Evolutionary conservation across 2,113 vertebrate species (phyloP).

Genomic region (Cryptotis parvus): DNA sequence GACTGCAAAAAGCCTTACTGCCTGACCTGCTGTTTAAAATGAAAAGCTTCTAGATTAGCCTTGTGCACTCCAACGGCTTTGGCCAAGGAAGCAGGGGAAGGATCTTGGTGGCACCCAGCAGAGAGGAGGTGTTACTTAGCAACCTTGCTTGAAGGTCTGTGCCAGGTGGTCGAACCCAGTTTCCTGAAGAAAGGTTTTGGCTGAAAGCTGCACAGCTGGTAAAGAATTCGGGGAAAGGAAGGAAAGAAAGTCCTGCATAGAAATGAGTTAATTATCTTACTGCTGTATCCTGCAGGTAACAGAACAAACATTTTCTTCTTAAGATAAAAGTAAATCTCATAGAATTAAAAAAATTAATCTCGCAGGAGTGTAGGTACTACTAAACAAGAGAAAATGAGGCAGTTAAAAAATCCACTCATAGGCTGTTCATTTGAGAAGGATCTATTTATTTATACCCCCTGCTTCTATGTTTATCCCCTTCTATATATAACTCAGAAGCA

Average conservation of each 20-base stretch:
- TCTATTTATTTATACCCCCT: background rate
- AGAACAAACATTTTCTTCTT: slow-evolving; percentile 62
- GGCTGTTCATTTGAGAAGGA: too few species aligned
- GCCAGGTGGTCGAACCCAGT: slow-evolving; percentile 79
- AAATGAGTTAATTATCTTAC: slow-evolving; percentile 75
- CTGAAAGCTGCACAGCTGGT: slow-evolving; percentile 77
- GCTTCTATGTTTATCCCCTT: background rate
- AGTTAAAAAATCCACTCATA: background rate
- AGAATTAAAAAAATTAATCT: background rate
- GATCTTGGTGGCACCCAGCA: slow-evolving; percentile 50
- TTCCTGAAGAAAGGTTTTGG: slow-evolving; percentile 68
- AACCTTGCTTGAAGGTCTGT: slow-evolving; percentile 78
- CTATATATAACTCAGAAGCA: background rate
- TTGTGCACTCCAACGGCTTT: slow-evolving; percentile 70
- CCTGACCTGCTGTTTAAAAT: slow-evolving; percentile 85
- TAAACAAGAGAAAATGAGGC: background rate
- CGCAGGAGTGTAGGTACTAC: background rate
- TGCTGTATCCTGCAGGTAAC: slow-evolving; percentile 67
- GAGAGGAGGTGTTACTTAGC: slow-evolving; percentile 83
- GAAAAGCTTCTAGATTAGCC: slow-evolving; percentile 74
- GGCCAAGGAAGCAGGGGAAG: slow-evolving; percentile 19
- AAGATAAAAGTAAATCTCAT: slow-evolving; percentile 53
- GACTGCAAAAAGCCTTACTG: slow-evolving; percentile 78
- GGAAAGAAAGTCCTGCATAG: slow-evolving; percentile 68
- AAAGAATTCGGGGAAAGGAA: slow-evolving; percentile 52